Evolutionary conservation across 2,888 invertebrate species (phyloP).

Genomic region (Machimus atricapillus): DNA sequence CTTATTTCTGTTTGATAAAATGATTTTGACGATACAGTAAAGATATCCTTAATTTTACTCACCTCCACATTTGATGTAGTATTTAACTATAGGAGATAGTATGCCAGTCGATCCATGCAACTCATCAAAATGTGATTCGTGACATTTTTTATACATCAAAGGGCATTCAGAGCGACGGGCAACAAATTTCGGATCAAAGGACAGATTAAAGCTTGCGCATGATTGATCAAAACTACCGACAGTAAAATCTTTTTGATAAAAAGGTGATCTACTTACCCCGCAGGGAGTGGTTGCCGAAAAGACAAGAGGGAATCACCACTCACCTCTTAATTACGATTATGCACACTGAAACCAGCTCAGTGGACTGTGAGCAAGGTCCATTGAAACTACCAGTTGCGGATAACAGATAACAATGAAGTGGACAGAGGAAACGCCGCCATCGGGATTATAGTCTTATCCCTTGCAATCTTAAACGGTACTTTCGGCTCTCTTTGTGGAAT

Average conservation of each 20-base stretch:
- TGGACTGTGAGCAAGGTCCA: neutral
- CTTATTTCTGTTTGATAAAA: no score
- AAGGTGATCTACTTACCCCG: constrained; percentile 28
- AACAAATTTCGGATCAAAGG: neutral
- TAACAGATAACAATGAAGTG: neutral
- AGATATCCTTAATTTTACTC: neutral
- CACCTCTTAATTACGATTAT: constrained; percentile 21
- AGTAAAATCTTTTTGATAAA: neutral
- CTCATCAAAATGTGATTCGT: neutral
- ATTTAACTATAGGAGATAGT: neutral
- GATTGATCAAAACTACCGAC: constrained; percentile 25
- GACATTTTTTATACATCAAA: neutral
- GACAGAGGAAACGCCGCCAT: neutral
- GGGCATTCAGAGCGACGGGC: neutral
- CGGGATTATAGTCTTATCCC: constrained; percentile 29
- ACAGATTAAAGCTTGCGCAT: constrained; percentile 22
- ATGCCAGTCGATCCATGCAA: neutral
- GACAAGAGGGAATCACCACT: constrained; percentile 8
- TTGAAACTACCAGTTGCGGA: constrained; percentile 2
- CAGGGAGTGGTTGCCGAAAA: constrained; percentile 6
- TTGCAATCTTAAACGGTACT: constrained; percentile 4
- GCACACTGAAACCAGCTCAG: neutral
- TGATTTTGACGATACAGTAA: no score
- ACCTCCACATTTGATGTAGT: neutral
- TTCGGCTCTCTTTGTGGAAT: neutral